These are phyloP conservation scores for Blastobasis adustella DNA, from an alignment of 2,888 invertebrate genomes.

Conservation along the genomic window DNA sequence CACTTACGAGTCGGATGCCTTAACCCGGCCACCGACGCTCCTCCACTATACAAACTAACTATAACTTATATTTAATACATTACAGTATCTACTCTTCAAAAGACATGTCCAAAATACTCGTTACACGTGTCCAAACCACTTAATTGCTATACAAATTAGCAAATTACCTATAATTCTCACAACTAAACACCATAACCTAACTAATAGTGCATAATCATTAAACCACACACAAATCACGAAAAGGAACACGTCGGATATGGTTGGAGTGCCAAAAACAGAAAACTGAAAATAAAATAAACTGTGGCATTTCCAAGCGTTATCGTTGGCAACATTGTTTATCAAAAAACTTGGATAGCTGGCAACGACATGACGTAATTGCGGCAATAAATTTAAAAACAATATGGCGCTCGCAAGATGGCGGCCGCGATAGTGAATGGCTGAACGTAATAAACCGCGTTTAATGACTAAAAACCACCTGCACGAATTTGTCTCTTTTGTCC, in stretches of 20 bases:
- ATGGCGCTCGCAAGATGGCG: slow-evolving; percentile 48
- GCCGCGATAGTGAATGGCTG: slow-evolving; percentile 41
- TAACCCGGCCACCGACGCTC: too few relatives aligned
- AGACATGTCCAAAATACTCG: too few relatives aligned
- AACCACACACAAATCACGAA: slow-evolving; percentile 12
- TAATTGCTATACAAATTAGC: too few relatives aligned
- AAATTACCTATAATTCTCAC: too few relatives aligned
- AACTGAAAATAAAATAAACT: background rate
- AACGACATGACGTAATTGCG: slow-evolving; percentile 51
- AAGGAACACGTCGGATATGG: background rate
- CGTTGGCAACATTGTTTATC: slow-evolving; percentile 26
- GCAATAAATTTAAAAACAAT: slow-evolving; percentile 62
- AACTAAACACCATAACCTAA: too few relatives aligned
- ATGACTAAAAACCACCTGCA: slow-evolving; percentile 53
- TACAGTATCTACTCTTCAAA: too few relatives aligned
- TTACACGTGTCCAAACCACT: too few relatives aligned
- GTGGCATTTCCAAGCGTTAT: slow-evolving; percentile 12
- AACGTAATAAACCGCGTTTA: slow-evolving; percentile 49
- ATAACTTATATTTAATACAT: too few relatives aligned
- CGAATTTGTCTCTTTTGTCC: slow-evolving; percentile 12
- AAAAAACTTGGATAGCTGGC: slow-evolving; percentile 27
- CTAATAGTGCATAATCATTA: too few relatives aligned
- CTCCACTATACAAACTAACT: too few relatives aligned
- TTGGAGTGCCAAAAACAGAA: background rate
- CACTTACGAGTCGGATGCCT: too few relatives aligned